Conservation (phyloP, 2,888 invertebrate genomes). For the Plutella xylostella region DNA sequence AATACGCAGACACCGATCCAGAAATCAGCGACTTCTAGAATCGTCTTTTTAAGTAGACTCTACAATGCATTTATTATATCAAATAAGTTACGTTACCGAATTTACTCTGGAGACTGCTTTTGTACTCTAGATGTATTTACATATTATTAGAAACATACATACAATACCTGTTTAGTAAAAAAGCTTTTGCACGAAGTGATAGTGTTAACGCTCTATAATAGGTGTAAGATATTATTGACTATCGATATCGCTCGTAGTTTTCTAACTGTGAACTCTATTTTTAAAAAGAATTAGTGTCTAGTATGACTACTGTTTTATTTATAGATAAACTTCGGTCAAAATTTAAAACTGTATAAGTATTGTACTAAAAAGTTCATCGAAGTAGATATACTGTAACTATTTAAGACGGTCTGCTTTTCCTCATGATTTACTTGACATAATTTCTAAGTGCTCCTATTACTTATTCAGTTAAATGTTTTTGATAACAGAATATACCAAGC, state of each 20-base stretch:
- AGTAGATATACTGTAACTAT: too few species aligned
- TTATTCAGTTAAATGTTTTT: too few species aligned
- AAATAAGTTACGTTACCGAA: conserved; percentile 68
- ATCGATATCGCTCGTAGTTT: neutral
- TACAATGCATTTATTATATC: conserved; percentile 32
- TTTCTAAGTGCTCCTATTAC: too few species aligned
- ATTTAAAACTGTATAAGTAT: too few species aligned
- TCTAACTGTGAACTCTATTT: conserved; percentile 6
- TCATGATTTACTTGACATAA: too few species aligned
- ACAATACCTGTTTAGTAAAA: conserved; percentile 46
- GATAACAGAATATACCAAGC: too few species aligned
- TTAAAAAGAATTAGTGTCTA: conserved; percentile 5
- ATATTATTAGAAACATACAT: conserved; percentile 19
- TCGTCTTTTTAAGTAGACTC: neutral
- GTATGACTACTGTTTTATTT: too few species aligned
- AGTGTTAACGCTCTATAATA: conserved; percentile 64
- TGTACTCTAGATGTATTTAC: conserved; percentile 46
- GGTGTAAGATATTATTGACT: conserved; percentile 31
- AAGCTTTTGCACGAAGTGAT: conserved; percentile 56
- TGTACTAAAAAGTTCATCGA: too few species aligned
- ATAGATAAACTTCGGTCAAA: too few species aligned
- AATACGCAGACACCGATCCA: conserved; percentile 79
- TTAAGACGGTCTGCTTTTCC: too few species aligned
- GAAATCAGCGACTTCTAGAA: conserved; percentile 74
- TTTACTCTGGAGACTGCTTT: conserved; percentile 72